A percentile compares a stretch with the other conserved stretches of the same genome.
Evolutionary conservation across 2,113 vertebrate genomes (phyloP).

Genomic region (Hyperopisus bebe): DNA sequence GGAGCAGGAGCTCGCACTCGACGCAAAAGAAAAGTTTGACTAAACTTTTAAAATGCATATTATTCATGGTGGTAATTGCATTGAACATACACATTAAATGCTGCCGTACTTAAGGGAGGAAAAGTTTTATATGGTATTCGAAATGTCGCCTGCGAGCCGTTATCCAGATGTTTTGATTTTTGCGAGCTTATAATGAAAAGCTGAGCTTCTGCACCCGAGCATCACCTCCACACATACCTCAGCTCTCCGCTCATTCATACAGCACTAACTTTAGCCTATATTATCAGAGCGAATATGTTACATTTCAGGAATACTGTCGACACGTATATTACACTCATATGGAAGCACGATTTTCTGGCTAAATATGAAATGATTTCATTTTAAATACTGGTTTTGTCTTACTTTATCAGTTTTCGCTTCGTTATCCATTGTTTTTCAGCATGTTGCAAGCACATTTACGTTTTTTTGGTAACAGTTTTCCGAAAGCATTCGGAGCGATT

Average conservation of each 20-base stretch:
- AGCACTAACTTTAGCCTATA: neutral
- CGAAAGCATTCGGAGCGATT: neutral
- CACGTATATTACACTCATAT: neutral
- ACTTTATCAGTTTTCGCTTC: neutral
- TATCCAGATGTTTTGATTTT: conserved; percentile 6
- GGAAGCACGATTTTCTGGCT: neutral
- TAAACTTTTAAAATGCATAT: neutral
- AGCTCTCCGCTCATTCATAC: neutral
- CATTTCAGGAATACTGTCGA: neutral
- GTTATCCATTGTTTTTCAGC: neutral
- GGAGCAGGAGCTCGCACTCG: neutral
- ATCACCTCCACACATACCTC: neutral
- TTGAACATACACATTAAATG: neutral
- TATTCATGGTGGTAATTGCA: neutral
- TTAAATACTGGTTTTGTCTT: neutral
- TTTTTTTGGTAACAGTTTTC: neutral
- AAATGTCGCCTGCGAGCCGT: conserved; percentile 1
- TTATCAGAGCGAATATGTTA: neutral
- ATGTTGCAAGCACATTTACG: neutral
- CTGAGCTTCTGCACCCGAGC: neutral
- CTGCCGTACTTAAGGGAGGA: neutral
- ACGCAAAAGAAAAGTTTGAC: neutral
- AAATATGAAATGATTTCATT: neutral
- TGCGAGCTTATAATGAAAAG: neutral
- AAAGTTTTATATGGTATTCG: neutral